Conservation (phyloP, 2,797 vertebrate species). For the Buphagus erythrorhynchus region DNA sequence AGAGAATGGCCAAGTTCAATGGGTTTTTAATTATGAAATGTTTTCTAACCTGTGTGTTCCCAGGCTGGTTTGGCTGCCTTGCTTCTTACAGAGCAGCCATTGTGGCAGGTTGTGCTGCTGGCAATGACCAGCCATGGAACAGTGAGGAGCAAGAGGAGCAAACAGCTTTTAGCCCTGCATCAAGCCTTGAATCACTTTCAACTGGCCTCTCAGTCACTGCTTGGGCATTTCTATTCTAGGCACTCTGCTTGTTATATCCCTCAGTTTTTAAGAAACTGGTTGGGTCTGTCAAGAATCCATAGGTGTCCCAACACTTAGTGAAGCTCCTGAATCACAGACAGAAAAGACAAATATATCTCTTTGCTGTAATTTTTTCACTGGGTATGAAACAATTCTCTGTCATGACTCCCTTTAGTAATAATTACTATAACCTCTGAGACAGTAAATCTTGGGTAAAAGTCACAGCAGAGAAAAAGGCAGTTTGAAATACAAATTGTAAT, state of each 20-base stretch:
- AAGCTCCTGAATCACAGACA: neutral
- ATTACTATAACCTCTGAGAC: neutral
- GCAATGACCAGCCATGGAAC: neutral
- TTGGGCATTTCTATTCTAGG: neutral
- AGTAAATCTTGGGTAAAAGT: conserved; percentile 44
- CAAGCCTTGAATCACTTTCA: neutral
- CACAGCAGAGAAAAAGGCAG: neutral
- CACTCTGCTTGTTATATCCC: neutral
- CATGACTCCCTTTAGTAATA: neutral
- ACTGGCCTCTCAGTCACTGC: neutral
- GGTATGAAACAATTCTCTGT: neutral
- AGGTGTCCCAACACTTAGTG: neutral
- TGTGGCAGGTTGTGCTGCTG: neutral
- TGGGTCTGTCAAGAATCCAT: neutral
- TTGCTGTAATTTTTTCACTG: neutral
- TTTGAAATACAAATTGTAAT: conserved; percentile 21
- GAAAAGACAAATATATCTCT: neutral
- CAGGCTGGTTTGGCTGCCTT: neutral
- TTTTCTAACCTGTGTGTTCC: neutral
- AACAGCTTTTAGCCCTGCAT: neutral
- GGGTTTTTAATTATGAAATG: neutral
- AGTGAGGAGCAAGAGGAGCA: neutral
- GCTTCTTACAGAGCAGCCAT: neutral
- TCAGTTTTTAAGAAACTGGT: neutral
- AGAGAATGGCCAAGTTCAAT: neutral